A percentile compares a stretch with the other conserved stretches of the same genome.
Conservation (phyloP, 1,140 invertebrate genomes). For the Teleogryllus occipitalis region DNA sequence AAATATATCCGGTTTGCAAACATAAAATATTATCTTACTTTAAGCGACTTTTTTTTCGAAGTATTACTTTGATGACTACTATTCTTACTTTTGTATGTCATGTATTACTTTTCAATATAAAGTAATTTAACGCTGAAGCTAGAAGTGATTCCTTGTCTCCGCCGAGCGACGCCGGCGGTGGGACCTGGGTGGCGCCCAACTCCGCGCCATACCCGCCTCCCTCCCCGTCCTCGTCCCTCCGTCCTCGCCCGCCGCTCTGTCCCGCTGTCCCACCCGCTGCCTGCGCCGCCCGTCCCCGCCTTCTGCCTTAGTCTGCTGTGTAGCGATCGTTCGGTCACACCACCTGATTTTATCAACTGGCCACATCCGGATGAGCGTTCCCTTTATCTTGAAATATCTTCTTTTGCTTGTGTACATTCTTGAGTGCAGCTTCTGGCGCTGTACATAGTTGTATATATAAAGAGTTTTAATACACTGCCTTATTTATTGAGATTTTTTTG, state of each 20-base stretch:
- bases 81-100: constrained; percentile 5
- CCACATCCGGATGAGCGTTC: no score
- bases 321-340: no score
- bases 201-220: no score
- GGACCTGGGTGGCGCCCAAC: no score
- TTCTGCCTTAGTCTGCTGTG: no score
- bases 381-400: no score
- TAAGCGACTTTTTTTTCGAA: constrained; percentile 1
- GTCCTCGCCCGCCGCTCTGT: no score
- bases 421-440: constrained; percentile 9
- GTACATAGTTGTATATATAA: constrained; percentile 20
- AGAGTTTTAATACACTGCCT: constrained; percentile 21
- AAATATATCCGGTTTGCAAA: not conserved
- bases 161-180: not conserved
- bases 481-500: constrained; percentile 22
- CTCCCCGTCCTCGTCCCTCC: no score
- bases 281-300: no score
- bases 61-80: not conserved
- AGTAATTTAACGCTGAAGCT: constrained; percentile 4
- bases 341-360: no score
- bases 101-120: constrained; percentile 2
- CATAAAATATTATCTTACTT: not conserved
- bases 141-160: not conserved
- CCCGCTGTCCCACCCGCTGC: no score
- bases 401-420: constrained; percentile 8